Percentiles rank a stretch among this genome's conserved stretches.
These are phyloP conservation scores for Loriculus beryllinus DNA, from an alignment of 2,797 vertebrate species.

Conservation along the genomic window DNA sequence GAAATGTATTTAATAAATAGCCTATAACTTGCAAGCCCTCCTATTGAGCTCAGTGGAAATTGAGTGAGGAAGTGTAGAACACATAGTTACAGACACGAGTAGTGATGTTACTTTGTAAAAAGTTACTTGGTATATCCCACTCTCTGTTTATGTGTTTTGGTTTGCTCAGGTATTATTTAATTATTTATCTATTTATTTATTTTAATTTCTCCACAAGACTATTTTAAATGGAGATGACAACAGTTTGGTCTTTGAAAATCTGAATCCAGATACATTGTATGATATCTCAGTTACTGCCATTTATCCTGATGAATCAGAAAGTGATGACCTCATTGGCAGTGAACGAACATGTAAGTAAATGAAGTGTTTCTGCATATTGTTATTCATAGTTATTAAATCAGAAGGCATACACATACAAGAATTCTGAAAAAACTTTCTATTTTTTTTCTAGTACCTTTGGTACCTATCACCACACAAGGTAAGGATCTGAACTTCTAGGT, in stretches of 20 bases:
- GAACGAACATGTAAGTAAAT: conserved; percentile 87
- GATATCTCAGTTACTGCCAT: conserved; percentile 89
- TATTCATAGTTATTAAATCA: background rate
- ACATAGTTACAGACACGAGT: background rate
- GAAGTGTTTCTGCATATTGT: background rate
- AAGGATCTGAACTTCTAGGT: conserved; percentile 53
- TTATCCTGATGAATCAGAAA: conserved; percentile 96
- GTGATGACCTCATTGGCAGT: conserved; percentile 86
- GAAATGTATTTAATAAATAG: background rate
- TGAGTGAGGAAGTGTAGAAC: background rate
- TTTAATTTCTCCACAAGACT: conserved; percentile 72
- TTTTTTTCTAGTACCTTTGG: conserved; percentile 74
- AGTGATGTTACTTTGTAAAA: background rate
- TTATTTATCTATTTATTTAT: background rate
- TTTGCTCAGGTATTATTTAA: background rate
- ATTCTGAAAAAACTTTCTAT: conserved; percentile 42
- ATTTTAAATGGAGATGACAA: conserved; percentile 87
- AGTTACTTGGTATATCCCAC: background rate
- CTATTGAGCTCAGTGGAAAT: background rate
- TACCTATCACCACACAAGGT: conserved; percentile 76
- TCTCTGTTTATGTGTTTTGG: background rate
- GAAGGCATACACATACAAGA: background rate
- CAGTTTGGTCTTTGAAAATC: conserved; percentile 78
- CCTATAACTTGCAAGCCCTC: background rate
- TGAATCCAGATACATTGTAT: conserved; percentile 89